These are phyloP conservation scores for Riparia riparia DNA, from an alignment of 2,113 vertebrate genomes.

Conservation along the genomic window DNA sequence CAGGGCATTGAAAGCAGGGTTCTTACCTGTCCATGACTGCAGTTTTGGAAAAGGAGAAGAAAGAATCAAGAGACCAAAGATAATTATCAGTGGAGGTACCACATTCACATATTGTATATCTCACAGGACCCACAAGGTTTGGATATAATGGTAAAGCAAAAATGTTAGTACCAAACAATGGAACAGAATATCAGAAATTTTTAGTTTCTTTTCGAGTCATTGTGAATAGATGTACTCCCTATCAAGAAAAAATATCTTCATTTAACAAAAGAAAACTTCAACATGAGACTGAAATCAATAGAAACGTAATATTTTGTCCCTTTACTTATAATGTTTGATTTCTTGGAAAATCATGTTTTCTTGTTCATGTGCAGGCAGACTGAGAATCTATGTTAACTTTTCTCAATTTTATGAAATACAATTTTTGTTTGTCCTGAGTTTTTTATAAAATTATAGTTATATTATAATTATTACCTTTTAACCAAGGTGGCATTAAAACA, in stretches of 20 bases:
- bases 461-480: not conserved
- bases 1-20: not conserved
- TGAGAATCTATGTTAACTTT: not conserved
- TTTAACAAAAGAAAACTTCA: not conserved
- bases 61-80: rapidly evolving
- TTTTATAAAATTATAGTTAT: not conserved
- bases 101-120: not conserved
- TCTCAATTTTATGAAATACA: not conserved
- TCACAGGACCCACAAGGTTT: not conserved
- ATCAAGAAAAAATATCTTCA: not conserved
- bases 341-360: not conserved
- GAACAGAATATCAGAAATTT: not conserved
- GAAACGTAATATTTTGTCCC: not conserved
- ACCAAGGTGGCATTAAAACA: not conserved
- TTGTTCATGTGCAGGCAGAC: not conserved
- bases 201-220: not conserved
- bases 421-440: not conserved
- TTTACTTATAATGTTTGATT: not conserved
- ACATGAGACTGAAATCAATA: not conserved
- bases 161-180: not conserved
- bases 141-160: not conserved
- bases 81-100: not conserved
- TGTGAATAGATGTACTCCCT: not conserved
- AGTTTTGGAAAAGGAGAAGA: not conserved
- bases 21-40: not conserved